Percentiles rank a stretch among this genome's conserved stretches.
Evolutionary conservation across 2,113 vertebrate species (phyloP).

Genomic region (Crotalus tigris): DNA sequence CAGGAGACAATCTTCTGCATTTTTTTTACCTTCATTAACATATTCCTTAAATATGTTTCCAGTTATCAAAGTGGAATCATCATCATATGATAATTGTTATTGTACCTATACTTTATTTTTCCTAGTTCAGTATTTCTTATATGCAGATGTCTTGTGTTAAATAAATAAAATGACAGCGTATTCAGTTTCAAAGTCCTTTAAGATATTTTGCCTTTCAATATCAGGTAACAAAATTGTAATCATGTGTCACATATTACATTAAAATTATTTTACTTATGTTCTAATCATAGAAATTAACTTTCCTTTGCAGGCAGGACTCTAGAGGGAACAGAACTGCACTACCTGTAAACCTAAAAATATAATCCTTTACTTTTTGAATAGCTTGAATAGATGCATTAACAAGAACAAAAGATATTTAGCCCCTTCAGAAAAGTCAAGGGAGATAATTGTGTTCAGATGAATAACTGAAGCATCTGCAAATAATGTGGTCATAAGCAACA

Average conservation of each 20-base stretch:
- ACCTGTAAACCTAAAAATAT: not conserved
- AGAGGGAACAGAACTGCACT: not conserved
- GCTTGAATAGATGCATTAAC: slow-evolving; percentile 9
- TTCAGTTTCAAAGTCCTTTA: not conserved
- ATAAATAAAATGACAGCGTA: not conserved
- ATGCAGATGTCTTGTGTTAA: not conserved
- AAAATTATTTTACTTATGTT: not conserved
- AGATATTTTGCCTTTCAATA: not conserved
- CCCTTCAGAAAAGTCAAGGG: not conserved
- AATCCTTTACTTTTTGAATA: not conserved
- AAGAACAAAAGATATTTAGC: not conserved
- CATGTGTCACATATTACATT: not conserved
- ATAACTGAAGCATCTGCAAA: slow-evolving; percentile 18
- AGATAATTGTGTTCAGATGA: slow-evolving; percentile 16
- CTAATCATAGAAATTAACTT: not conserved
- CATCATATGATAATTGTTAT: not conserved
- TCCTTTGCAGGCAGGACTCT: not conserved
- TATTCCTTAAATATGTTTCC: not conserved
- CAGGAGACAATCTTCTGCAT: not conserved
- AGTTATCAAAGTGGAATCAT: not conserved
- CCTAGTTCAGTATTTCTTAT: not conserved
- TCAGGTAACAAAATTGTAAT: not conserved
- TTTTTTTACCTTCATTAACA: not conserved
- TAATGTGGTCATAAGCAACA: not conserved
- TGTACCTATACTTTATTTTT: not conserved